Evolutionary conservation across 2,888 invertebrate genomes (phyloP).

Genomic region (Drosophila prolongata): DNA sequence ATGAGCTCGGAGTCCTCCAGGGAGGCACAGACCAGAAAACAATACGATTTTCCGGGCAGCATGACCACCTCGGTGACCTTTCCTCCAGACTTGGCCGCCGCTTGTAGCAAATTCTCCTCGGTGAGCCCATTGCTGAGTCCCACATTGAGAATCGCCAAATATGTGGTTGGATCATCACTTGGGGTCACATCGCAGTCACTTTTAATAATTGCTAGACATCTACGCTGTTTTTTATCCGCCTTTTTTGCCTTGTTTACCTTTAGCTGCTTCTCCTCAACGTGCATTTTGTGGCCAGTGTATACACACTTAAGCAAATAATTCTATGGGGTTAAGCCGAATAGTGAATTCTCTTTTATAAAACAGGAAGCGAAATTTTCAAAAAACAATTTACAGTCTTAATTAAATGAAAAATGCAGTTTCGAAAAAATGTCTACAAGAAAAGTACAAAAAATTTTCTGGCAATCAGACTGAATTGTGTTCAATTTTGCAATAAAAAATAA

Average conservation of each 20-base stretch:
- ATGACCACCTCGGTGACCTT: slow-evolving; percentile 87
- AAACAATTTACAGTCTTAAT: too few relatives aligned
- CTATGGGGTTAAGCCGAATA: background rate
- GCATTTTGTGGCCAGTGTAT: slow-evolving; percentile 46
- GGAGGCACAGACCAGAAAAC: slow-evolving; percentile 88
- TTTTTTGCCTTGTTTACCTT: slow-evolving; percentile 79
- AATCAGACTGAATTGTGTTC: too few relatives aligned
- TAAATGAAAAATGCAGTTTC: too few relatives aligned
- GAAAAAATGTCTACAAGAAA: too few relatives aligned
- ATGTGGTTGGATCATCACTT: slow-evolving; percentile 81
- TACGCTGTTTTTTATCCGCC: slow-evolving; percentile 84
- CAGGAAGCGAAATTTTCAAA: too few relatives aligned
- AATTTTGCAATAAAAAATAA: too few relatives aligned
- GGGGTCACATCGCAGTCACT: slow-evolving; percentile 84
- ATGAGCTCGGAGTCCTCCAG: slow-evolving; percentile 86
- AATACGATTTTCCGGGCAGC: slow-evolving; percentile 92
- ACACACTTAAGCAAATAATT: background rate
- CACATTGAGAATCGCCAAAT: slow-evolving; percentile 90
- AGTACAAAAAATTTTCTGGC: too few relatives aligned
- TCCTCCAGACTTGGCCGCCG: slow-evolving; percentile 86
- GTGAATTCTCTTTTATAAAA: background rate
- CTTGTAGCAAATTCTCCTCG: slow-evolving; percentile 87
- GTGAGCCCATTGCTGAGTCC: slow-evolving; percentile 93
- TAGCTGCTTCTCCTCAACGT: slow-evolving; percentile 41
- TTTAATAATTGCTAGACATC: slow-evolving; percentile 84